phyloP scores from a whole-genome alignment of 2,797 vertebrate genomes.

The Synanceia verrucosa region DNA sequence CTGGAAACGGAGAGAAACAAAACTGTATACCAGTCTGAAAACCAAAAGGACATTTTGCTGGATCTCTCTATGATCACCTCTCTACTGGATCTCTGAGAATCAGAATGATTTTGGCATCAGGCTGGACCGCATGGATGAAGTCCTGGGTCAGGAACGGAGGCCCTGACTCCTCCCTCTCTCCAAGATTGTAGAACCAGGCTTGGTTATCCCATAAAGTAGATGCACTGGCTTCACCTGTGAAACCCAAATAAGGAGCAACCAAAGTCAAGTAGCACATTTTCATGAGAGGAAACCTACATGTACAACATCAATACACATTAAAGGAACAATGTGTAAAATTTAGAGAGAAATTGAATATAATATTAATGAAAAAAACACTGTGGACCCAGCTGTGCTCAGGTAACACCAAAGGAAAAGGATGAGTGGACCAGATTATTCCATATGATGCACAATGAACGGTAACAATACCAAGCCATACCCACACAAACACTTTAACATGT shows the following conservation, averaged over 20 bases:
- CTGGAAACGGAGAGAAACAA: slow-evolving; percentile 71
- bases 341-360: background rate
- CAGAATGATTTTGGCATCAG: slow-evolving; percentile 89
- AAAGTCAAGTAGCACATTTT: background rate
- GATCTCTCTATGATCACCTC: slow-evolving; percentile 80
- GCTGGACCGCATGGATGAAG: slow-evolving; percentile 92
- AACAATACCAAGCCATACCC: slow-evolving; percentile 22
- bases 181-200: slow-evolving; percentile 89
- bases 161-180: slow-evolving; percentile 82
- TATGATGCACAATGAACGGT: slow-evolving; percentile 4
- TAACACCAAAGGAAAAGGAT: slow-evolving; percentile 5
- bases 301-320: too few species aligned
- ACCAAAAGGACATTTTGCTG: background rate
- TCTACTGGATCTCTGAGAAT: slow-evolving; percentile 95
- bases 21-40: slow-evolving; percentile 9
- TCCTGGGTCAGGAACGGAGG: slow-evolving; percentile 92
- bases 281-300: background rate
- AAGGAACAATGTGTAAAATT: too few species aligned
- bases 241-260: background rate
- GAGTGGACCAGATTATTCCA: slow-evolving; percentile 27
- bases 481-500: slow-evolving; percentile 20
- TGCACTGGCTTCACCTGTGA: slow-evolving; percentile 93
- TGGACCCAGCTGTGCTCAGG: slow-evolving; percentile 10
- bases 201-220: slow-evolving; percentile 99
- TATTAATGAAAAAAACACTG: too few species aligned